A percentile compares a stretch with the other conserved stretches of the same genome.
Conservation (phyloP, 2,888 invertebrate genomes). For the Troides aeacus region DNA sequence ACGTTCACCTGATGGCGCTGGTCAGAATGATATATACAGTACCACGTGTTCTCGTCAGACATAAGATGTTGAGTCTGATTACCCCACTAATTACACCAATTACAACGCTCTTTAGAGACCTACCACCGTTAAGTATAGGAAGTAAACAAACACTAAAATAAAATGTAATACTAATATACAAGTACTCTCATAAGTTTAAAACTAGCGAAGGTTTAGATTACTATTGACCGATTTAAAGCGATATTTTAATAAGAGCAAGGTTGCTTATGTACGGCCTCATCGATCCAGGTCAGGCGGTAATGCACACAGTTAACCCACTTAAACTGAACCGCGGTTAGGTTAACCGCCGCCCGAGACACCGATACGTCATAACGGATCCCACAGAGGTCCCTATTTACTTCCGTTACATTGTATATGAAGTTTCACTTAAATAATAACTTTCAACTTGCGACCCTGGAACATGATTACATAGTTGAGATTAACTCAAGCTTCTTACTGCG, state of each 20-base stretch:
- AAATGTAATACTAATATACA: too few species aligned
- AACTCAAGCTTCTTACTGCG: not conserved
- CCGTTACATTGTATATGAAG: not conserved
- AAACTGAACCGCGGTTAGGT: conserved; percentile 15
- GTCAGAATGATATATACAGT: too few species aligned
- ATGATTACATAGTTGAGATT: too few species aligned
- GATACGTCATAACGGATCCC: conserved; percentile 15
- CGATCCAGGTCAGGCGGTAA: conserved; percentile 12
- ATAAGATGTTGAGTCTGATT: too few species aligned
- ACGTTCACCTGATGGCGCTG: too few species aligned
- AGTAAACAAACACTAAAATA: too few species aligned
- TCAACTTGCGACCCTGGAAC: too few species aligned
- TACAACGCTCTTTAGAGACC: too few species aligned
- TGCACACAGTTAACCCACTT: conserved; percentile 27
- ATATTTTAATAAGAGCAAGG: conserved; percentile 24
- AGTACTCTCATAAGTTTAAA: not conserved
- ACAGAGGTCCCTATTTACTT: conserved; percentile 4
- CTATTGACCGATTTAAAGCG: conserved; percentile 21
- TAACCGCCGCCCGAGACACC: conserved; percentile 19
- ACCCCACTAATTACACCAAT: too few species aligned
- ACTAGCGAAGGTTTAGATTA: not conserved
- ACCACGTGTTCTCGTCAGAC: too few species aligned
- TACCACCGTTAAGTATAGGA: too few species aligned
- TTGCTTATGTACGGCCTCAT: conserved; percentile 16
- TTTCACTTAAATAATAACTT: too few species aligned